Conservation (phyloP, 2,113 vertebrate genomes). For the Corydoras maculifer region DNA sequence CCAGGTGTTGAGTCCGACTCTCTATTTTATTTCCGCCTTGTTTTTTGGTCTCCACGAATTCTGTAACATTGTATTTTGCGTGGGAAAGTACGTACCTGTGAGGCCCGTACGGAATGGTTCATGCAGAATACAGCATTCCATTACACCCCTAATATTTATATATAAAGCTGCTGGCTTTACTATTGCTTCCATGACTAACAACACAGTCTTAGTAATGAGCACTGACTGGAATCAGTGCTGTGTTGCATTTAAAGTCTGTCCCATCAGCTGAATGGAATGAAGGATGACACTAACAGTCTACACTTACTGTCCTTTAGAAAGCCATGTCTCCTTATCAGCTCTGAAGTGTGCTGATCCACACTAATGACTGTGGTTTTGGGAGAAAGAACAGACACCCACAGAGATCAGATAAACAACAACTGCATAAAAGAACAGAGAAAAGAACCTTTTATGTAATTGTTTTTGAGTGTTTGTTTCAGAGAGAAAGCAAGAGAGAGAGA, state of each 20-base stretch:
- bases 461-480: neutral
- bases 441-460: conserved; percentile 22
- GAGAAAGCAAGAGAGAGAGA: neutral
- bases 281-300: conserved; percentile 26
- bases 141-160: too few species aligned
- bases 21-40: too few species aligned
- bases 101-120: too few species aligned
- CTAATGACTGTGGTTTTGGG: conserved; percentile 44
- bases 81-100: too few species aligned
- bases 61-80: too few species aligned
- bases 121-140: too few species aligned
- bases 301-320: conserved; percentile 42
- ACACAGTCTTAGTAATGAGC: too few species aligned
- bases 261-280: conserved; percentile 6
- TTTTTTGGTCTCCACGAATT: too few species aligned
- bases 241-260: conserved; percentile 15
- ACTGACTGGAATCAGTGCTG: conserved; percentile 2
- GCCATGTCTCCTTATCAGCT: conserved; percentile 31
- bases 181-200: too few species aligned
- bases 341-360: conserved; percentile 31
- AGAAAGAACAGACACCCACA: conserved; percentile 22
- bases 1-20: too few species aligned
- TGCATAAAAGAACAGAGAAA: conserved; percentile 10
- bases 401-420: conserved; percentile 10
- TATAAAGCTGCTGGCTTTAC: too few species aligned